phyloP scores from a whole-genome alignment of 2,113 vertebrate species.

The Nymphicus hollandicus region DNA sequence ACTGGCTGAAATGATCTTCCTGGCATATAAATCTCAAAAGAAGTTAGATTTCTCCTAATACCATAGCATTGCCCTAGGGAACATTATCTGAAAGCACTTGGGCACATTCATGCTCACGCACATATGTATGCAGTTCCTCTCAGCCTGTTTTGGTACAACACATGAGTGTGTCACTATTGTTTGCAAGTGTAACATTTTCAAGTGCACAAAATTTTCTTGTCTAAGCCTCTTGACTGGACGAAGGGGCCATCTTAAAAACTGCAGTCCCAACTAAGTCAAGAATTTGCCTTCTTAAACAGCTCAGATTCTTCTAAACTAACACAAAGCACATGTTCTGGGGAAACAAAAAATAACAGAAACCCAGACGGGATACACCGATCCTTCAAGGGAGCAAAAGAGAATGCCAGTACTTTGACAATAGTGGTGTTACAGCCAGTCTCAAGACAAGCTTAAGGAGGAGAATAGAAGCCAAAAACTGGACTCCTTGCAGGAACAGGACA shows the following conservation, averaged over 20 bases:
- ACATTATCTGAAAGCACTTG: not conserved
- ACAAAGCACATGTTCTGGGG: not conserved
- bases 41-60: not conserved
- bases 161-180: not conserved
- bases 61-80: not conserved
- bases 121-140: not conserved
- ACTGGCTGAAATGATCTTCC: not conserved
- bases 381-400: not conserved
- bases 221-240: not conserved
- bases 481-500: not conserved
- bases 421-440: not conserved
- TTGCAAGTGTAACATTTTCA: not conserved
- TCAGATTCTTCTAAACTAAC: constrained; percentile 1
- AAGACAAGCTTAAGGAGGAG: not conserved
- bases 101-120: not conserved
- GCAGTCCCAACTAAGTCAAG: not conserved
- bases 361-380: not conserved
- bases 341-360: not conserved
- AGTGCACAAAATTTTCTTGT: not conserved
- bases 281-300: constrained; percentile 26
- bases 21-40: not conserved
- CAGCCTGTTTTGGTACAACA: not conserved
- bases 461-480: not conserved
- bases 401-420: not conserved
- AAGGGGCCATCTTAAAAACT: not conserved